Evolutionary conservation across 2,888 invertebrate genomes (phyloP), one percentile per base, ranked within the genome.

Genomic region (Hirtodrosophila duncani): DNA sequence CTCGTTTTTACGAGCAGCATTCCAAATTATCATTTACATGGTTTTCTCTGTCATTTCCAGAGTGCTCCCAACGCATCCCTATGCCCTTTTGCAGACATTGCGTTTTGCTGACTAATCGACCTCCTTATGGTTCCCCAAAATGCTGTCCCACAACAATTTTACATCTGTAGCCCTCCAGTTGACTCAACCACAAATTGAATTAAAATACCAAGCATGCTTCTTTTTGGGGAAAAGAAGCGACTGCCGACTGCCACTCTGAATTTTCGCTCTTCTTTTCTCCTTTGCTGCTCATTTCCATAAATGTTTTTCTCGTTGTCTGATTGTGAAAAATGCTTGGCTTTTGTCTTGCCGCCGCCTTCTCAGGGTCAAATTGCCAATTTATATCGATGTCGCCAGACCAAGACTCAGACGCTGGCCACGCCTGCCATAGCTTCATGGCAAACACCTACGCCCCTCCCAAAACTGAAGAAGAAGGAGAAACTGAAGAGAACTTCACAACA

Each of bases 311-410:
- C 42, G 55, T 53, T 65, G 11, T 63, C 34, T 53, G 53, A 36
- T 52, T 61, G 63, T 30, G 38, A 37, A 26, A 10, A 18, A 7
- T 24, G 24, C 24, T 24, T 42, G 29, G 11, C n/a, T 30, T 63
- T 56, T 39, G 10, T 34, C 50, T 58, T 14, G 58, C 58, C 53
- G 57, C 50, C 37, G 63, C 37, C 61, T 74, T 67, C 63, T 79
- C 70, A 72, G 83, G 83, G 82, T 82, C 77, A 82, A 55, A 65
- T 67, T 64, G 66, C 49, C 74, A 81, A 81, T 83, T 79, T 68
- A 61, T 74, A 80, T 80, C 64, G 80, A 81, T 74, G 63, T 61
- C 49, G 36, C 49, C 21, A 42, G 31, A 11, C n/a, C n/a, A 7
- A 33, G 23, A 30, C 44, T 48, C 45, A 38, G 53, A 63, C 31